These are phyloP conservation scores for Andricus curvator DNA, from an alignment of 2,888 invertebrate species.

Conservation along the genomic window DNA sequence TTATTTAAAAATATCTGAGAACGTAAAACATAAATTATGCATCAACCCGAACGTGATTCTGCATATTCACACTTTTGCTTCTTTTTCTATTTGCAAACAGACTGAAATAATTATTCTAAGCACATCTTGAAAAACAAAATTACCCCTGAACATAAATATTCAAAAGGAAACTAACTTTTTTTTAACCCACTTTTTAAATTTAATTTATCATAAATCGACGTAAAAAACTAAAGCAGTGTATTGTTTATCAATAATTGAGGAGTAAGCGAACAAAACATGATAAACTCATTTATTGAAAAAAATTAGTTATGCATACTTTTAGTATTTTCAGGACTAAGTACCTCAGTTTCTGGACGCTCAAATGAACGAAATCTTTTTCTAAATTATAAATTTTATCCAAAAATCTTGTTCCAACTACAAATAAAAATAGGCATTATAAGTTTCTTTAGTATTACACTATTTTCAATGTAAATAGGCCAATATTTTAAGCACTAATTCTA, in stretches of 20 bases:
- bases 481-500: too few species aligned
- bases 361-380: too few species aligned
- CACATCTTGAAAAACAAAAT: neutral
- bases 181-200: neutral
- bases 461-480: too few species aligned
- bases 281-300: too few species aligned
- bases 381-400: too few species aligned
- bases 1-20: neutral
- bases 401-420: too few species aligned
- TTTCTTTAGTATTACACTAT: too few species aligned
- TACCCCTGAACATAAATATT: neutral
- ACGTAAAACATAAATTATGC: neutral
- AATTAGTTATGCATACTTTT: too few species aligned
- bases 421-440: too few species aligned
- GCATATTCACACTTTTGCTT: conserved; percentile 1
- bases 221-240: neutral
- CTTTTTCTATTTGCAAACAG: neutral
- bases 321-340: too few species aligned
- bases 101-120: neutral
- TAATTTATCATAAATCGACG: neutral
- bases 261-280: neutral
- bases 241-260: neutral
- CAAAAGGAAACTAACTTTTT: neutral
- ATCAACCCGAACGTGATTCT: neutral
- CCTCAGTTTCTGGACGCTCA: too few species aligned